Base-by-base conservation (phyloP, 2,113 vertebrate genomes). In the Ciconia stormi region DNA sequence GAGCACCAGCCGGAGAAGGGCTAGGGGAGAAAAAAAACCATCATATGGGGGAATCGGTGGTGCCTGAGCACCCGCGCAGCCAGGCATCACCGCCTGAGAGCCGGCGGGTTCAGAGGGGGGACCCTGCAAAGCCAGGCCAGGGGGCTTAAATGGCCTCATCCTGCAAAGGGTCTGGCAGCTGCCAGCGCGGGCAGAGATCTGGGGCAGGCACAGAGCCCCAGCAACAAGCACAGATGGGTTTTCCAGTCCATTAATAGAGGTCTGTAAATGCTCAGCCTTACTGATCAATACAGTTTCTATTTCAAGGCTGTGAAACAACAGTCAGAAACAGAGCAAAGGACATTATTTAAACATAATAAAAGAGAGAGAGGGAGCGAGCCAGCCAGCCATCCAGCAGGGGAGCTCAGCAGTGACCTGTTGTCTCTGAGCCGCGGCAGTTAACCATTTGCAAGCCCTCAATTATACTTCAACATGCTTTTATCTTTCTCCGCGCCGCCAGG, bases 401-500 rank as follows among this genome's bases (percentile, higher is more conserved):
- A n/a, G 91, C 78, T 53, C 82, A 2, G 55, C 72, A 8, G 22
- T 13, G 67, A 50, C 87, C 91, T 29, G 80, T 7, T 63, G 69
- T 11, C 65, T 66, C 7, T 13, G 44, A 62, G 49, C 47, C 2
- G 1, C 49, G 22, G 36, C 58, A 22, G 4, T 89, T 89, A 73
- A 86, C 91, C 40, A 1, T 78, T 58, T 66, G 38, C 80, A 46
- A 1, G 16, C 84, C 70, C 55, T 50, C 79, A 5, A 1, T 1
- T 10, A 7, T 1, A 8, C 14, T 58, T 47, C 3, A 4, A 11
- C 1, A 1, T 1, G 42, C 5, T 63, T 74, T 58, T 21, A 0
- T 27, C 42, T 36, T 10, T 38, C 49, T 18, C 67, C 9, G 0
- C 0, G 3, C 1, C 3, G 1, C 58, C 1, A 6, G 53, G 29